Evolutionary conservation across 2,888 invertebrate species (phyloP), one percentile per base, ranked within the genome.

Genomic region (Digitonthophagus gazella): DNA sequence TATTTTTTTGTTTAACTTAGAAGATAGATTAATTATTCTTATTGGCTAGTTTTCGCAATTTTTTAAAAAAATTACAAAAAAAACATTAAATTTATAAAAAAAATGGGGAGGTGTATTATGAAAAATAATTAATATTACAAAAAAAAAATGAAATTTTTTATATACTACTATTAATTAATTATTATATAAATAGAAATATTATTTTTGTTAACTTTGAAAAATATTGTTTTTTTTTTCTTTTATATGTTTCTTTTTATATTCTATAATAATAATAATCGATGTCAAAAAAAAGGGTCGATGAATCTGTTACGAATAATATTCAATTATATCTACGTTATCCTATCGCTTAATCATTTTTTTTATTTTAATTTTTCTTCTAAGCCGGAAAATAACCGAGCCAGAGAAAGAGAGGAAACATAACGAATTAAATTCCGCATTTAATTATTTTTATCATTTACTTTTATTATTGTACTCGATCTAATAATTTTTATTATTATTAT

Each of bases 401-500:
- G 11, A 44, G 11, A 44, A 44, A 44, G 3, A 11, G 28, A 44
- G 11, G 11, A 44, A 44, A 44, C 28, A 44, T 8, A 44, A 44
- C 28, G 28, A 44, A 44, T 44, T 44, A 3, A 11, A 44, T 44
- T 44, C 28, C 22, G 61, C 61, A 5, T 11, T 20, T 20, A 61
- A 18, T 61, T 61, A 18, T 61, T 61, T 22, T 5, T 61, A 61
- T 61, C 61, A 22, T 20, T 20, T 20, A 18, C 18, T 22, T 61
- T 44, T 65, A 65, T 88, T 88, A 87, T 86, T 86, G 85, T 85
- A 87, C 86, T 81, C 80, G 81, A 81, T 87, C 88, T 88, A 87
- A 88, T 88, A n/a, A n/a, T n/a, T n/a, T n/a, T n/a, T 44, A 8
- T 44, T 44, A 44, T 88, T 88, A 87, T 88, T 88, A 88, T 88